A percentile compares a stretch with the other conserved stretches of the same genome.
Evolutionary conservation across 2,797 vertebrate species (phyloP).

Genomic region (Lophius americanus): DNA sequence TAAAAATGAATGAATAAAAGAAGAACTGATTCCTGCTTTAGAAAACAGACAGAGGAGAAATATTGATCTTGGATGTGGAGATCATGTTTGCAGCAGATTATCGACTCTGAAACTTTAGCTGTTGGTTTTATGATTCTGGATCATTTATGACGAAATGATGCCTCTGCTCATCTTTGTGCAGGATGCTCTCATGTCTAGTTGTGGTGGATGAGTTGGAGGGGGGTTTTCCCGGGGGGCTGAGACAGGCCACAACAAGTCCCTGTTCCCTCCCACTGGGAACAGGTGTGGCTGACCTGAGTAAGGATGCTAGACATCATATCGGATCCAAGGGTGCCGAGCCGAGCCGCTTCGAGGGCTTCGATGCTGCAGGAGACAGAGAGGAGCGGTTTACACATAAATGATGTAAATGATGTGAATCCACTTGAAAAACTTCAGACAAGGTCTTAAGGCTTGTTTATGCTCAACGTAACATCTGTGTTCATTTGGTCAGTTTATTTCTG

Average conservation of each 20-base stretch:
- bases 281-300: conserved; percentile 1
- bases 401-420: too few species aligned
- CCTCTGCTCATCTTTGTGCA: too few species aligned
- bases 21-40: background rate
- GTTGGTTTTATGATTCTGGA: background rate
- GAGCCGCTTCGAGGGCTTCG: too few species aligned
- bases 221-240: background rate
- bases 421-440: too few species aligned
- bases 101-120: conserved; percentile 8
- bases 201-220: background rate
- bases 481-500: too few species aligned
- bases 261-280: conserved; percentile 10
- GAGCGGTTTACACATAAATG: too few species aligned
- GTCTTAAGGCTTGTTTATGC: too few species aligned
- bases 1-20: conserved; percentile 12
- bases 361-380: too few species aligned
- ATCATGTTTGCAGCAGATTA: conserved; percentile 34
- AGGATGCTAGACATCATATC: too few species aligned
- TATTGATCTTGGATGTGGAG: conserved; percentile 40
- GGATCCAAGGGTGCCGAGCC: too few species aligned
- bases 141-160: background rate
- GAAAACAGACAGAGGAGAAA: conserved; percentile 5
- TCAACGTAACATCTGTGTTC: too few species aligned
- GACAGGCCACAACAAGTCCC: conserved; percentile 21
- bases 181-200: background rate